Percentiles rank a stretch among this genome's conserved stretches.
phyloP scores from a whole-genome alignment of 2,113 vertebrate genomes.

The Psettodes erumei region DNA sequence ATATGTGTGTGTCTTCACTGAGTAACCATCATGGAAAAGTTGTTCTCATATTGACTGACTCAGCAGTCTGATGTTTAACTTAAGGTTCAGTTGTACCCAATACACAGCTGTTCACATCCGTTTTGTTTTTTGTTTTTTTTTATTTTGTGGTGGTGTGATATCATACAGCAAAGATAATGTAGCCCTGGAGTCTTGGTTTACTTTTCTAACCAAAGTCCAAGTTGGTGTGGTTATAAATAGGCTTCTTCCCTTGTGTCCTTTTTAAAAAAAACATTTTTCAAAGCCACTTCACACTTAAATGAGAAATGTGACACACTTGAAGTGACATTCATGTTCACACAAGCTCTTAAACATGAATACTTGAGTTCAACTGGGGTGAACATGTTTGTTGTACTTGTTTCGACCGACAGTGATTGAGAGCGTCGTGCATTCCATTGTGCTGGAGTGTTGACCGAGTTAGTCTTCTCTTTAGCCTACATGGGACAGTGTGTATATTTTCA shows the following conservation, averaged over 20 bases:
- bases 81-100: conserved; percentile 41
- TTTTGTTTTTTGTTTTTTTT: conserved; percentile 16
- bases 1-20: conserved; percentile 41
- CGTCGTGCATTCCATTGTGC: conserved; percentile 6
- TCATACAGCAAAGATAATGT: conserved; percentile 14
- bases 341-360: background rate
- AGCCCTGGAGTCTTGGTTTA: background rate
- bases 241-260: background rate
- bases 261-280: background rate
- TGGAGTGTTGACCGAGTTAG: conserved; percentile 29
- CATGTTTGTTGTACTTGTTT: conserved; percentile 12
- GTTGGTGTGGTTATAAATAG: background rate
- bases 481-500: conserved; percentile 7
- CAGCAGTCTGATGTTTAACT: conserved; percentile 70
- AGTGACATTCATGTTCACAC: background rate
- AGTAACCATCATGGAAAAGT: conserved; percentile 61
- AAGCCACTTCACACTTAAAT: background rate
- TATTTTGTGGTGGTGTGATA: conserved; percentile 14
- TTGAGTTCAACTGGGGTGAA: conserved; percentile 19
- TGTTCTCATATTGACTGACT: conserved; percentile 56
- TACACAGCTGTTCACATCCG: conserved; percentile 33
- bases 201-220: conserved; percentile 1
- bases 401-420: conserved; percentile 38
- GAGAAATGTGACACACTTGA: background rate
- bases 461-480: background rate